phyloP scores from a whole-genome alignment of 92 coral and sea anemone genomes.

The Scolanthus callimorphus region DNA sequence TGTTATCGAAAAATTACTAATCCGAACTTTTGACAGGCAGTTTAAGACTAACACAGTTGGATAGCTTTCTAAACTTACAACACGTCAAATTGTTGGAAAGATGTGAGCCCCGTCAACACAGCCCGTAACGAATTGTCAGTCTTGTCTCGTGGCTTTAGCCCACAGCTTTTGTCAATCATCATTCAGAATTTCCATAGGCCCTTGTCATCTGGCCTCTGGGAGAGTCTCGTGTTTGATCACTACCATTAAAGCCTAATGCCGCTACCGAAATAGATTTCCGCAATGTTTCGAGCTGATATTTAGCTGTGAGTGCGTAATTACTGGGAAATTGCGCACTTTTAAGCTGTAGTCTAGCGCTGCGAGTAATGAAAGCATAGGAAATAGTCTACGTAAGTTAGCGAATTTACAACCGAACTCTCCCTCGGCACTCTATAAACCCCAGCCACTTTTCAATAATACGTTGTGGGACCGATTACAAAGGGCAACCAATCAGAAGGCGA shows the following conservation, averaged over 20 bases:
- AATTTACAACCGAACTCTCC: constrained; percentile 77
- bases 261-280: constrained; percentile 1
- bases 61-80: constrained; percentile 99
- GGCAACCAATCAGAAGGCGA: constrained; percentile 86
- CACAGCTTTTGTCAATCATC: constrained; percentile 99
- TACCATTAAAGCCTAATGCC: constrained; percentile 3
- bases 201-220: constrained; percentile 80
- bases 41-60: constrained; percentile 99
- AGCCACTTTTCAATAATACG: constrained; percentile 99
- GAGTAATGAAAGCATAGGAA: neutral
- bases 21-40: constrained; percentile 98
- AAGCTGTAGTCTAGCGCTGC: neutral
- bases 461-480: constrained; percentile 97
- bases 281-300: constrained; percentile 5
- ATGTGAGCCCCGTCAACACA: constrained; percentile 99
- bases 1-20: constrained; percentile 98
- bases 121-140: constrained; percentile 99
- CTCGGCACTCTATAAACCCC: constrained; percentile 75
- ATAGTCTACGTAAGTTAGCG: constrained; percentile 42
- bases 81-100: constrained; percentile 99
- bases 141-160: constrained; percentile 99
- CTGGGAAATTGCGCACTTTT: constrained; percentile 10
- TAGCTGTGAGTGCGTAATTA: constrained; percentile 16
- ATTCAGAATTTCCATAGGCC: constrained; percentile 96
- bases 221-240: constrained; percentile 74